Conservation (phyloP, 2,888 invertebrate genomes). For the Sesamia inferens region DNA sequence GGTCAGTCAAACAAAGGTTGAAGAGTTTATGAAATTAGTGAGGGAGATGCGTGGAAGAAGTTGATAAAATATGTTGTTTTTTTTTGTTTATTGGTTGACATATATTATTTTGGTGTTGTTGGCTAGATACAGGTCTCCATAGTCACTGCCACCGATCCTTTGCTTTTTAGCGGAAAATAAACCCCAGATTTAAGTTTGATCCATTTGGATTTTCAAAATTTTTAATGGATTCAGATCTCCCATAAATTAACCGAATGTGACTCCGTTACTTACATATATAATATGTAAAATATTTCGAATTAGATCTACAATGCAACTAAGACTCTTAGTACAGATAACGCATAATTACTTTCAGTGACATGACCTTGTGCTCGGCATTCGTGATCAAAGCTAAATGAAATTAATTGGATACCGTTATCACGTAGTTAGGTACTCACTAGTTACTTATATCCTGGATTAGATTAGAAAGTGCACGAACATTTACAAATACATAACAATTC, state of each 20-base stretch:
- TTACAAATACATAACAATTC: background rate
- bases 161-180: background rate
- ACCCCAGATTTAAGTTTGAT: background rate
- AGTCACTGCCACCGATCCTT: background rate
- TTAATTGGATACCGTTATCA: conserved; percentile 29
- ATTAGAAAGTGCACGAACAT: conserved; percentile 2
- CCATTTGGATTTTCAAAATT: background rate
- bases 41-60: too few relatives aligned
- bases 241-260: background rate
- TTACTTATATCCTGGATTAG: background rate
- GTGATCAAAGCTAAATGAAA: conserved; percentile 17
- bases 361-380: conserved; percentile 39
- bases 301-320: background rate
- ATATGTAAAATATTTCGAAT: conserved; percentile 7
- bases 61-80: too few relatives aligned
- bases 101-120: background rate
- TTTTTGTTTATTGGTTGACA: conserved; percentile 6
- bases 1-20: conserved; percentile 76
- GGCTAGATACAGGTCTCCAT: background rate
- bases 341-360: conserved; percentile 13
- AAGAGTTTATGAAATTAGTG: too few relatives aligned
- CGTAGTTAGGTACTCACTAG: background rate
- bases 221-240: background rate
- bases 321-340: conserved; percentile 16
- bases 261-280: background rate